These are phyloP conservation scores for Euura lappo DNA, from an alignment of 1,140 invertebrate species.

Conservation along the genomic window DNA sequence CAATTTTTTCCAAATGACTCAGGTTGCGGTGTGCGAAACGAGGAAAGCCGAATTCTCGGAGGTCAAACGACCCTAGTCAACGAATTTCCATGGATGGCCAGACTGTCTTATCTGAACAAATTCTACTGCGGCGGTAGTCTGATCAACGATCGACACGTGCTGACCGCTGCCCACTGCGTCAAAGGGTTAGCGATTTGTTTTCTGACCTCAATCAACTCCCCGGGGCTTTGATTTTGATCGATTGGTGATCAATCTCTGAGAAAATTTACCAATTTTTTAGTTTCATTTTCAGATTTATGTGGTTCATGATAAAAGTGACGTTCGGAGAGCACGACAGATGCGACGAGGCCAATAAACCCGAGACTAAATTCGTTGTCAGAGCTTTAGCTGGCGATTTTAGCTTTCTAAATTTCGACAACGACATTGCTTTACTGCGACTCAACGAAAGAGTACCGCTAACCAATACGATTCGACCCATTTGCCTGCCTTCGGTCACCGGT, in stretches of 20 bases:
- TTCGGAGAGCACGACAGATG: conserved; percentile 86
- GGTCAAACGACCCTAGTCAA: conserved; percentile 73
- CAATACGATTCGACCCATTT: conserved; percentile 78
- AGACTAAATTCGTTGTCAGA: conserved; percentile 77
- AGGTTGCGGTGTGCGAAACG: conserved; percentile 82
- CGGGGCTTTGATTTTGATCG: conserved; percentile 20
- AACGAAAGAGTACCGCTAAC: conserved; percentile 78
- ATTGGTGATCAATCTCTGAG: no score
- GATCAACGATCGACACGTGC: conserved; percentile 81
- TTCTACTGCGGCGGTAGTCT: conserved; percentile 87
- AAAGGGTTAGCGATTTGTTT: conserved; percentile 70
- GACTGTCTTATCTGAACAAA: conserved; percentile 79
- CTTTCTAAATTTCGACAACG: conserved; percentile 83
- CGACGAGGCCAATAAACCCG: conserved; percentile 69
- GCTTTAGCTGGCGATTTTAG: conserved; percentile 80
- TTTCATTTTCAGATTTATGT: conserved; percentile 77
- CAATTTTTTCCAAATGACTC: conserved; percentile 29
- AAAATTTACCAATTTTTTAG: conserved; percentile 27
- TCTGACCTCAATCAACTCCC: neutral
- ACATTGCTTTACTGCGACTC: conserved; percentile 80
- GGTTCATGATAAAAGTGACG: conserved; percentile 88
- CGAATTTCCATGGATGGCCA: conserved; percentile 85
- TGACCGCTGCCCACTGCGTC: conserved; percentile 84
- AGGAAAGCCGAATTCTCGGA: conserved; percentile 79
- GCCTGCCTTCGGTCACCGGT: conserved; percentile 73